Conservation (phyloP, 2,888 invertebrate species). For the Acleris cristana region DNA sequence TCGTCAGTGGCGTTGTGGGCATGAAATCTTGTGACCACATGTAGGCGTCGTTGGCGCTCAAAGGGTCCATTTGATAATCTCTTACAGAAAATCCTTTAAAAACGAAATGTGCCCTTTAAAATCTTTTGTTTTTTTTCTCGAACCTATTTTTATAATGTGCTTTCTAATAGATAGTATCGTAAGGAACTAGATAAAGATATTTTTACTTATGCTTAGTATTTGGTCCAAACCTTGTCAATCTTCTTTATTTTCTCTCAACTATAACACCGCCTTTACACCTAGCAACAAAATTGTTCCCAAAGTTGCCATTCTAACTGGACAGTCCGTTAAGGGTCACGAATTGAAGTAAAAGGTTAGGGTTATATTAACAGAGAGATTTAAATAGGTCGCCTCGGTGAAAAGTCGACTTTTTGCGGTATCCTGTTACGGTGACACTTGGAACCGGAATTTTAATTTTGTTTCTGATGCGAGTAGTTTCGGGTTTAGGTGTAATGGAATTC, state of each 20-base stretch:
- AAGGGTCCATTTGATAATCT: too few relatives aligned
- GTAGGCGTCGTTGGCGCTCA: too few relatives aligned
- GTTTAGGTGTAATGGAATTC: background rate
- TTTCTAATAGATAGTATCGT: too few relatives aligned
- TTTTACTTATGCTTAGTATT: too few relatives aligned
- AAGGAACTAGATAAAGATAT: too few relatives aligned
- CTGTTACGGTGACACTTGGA: slow-evolving; percentile 23
- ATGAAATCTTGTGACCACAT: too few relatives aligned
- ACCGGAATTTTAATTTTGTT: slow-evolving; percentile 31
- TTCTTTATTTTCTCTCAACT: slow-evolving; percentile 11
- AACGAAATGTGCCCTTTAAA: too few relatives aligned
- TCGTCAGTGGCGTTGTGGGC: too few relatives aligned
- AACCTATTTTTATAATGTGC: too few relatives aligned
- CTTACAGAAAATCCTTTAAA: too few relatives aligned
- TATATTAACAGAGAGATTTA: slow-evolving; percentile 61
- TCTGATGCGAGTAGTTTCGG: background rate
- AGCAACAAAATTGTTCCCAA: slow-evolving; percentile 55
- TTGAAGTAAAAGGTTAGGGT: slow-evolving; percentile 45
- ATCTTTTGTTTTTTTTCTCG: too few relatives aligned
- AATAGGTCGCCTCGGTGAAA: slow-evolving; percentile 50
- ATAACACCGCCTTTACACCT: slow-evolving; percentile 43
- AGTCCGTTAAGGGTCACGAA: slow-evolving; percentile 37
- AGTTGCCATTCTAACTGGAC: slow-evolving; percentile 56
- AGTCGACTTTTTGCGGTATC: slow-evolving; percentile 54
- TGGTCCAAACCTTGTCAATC: too few relatives aligned